Percentiles rank a stretch among this genome's conserved stretches.
phyloP scores from a whole-genome alignment of 1,140 invertebrate species.

The Pachypeltis micranthus region DNA sequence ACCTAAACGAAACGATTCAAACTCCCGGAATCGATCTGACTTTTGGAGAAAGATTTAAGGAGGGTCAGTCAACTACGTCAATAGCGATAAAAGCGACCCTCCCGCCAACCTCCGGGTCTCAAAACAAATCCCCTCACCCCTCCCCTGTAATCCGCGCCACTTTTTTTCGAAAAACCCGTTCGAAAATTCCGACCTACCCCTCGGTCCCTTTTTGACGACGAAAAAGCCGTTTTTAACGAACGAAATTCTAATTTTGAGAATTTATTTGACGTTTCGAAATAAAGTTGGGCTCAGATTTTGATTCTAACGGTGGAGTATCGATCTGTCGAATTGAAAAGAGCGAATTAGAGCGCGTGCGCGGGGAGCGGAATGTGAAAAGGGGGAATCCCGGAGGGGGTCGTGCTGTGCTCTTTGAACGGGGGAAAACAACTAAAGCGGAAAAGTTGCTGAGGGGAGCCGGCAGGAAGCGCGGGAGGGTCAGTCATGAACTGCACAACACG shows the following conservation, averaged over 20 bases:
- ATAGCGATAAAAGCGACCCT: conserved; percentile 21
- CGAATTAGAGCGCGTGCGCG: conserved; percentile 20
- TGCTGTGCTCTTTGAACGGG: not conserved
- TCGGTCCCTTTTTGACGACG: not conserved
- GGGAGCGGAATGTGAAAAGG: not conserved
- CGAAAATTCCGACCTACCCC: not conserved
- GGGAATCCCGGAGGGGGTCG: not conserved
- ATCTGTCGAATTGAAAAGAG: conserved; percentile 17
- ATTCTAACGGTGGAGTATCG: conserved; percentile 15
- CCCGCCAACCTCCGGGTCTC: not conserved
- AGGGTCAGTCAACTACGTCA: conserved; percentile 26
- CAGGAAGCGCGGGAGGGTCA: not conserved
- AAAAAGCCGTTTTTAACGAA: not conserved
- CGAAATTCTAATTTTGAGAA: too few relatives aligned
- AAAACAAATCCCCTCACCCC: not conserved
- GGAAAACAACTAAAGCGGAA: not conserved
- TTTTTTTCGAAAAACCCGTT: not conserved
- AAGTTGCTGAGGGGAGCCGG: not conserved
- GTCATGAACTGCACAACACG: too few relatives aligned
- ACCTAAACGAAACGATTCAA: not conserved
- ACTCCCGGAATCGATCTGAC: not conserved
- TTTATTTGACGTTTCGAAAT: not conserved
- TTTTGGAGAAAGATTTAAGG: conserved; percentile 22
- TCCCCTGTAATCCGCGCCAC: not conserved
- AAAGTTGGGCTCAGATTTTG: conserved; percentile 13